Evolutionary conservation across 2,888 invertebrate species (phyloP), one percentile per base, ranked within the genome.

Genomic region (Tachina lurida): DNA sequence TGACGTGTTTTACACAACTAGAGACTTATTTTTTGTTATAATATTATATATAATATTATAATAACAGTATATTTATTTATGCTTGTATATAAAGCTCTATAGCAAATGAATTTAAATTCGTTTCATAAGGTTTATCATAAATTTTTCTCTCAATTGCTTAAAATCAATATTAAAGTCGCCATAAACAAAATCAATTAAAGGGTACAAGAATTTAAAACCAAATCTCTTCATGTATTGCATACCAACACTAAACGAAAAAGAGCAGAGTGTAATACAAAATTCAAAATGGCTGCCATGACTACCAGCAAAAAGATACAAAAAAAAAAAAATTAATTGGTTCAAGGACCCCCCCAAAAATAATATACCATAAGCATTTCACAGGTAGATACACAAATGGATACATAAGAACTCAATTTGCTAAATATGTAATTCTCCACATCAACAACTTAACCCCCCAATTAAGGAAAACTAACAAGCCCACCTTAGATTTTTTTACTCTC

Each of bases 201-300:
- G 58, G 49, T 65, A 31, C 1, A 52, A 52, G 49, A 45, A 81
- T 74, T 68, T 68, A 43, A 65, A 56, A 10, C 5, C 5, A 17
- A 41, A 19, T 41, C 12, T 41, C 12, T 54, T 10, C 10, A 17
- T 52, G 2, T 60, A 19, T 31, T 0, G 0, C 22, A 49, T 31
- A 41, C 65, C 19, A 54, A 56, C 13, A 39, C 17, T 9, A 13
- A 49, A 70, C 0, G n/a, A 5, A 17, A 39, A 15, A 78, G 10
- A 62, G 17, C 13, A 17, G 9, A 43, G 52, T 62, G 17, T 10
- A 45, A n/a, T 68, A 10, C 31, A 22, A 45, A 58, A 81, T 75
- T 70, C 74, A 81, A 81, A 81, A 81, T 81, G 81, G 81, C 75
- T 75, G 75, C 62, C 62, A 68, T 75, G 68, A 3, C 62, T 65